Percentiles rank a stretch among this genome's conserved stretches.
These are phyloP conservation scores for Vulpes vulpes DNA, from an alignment of 2,113 vertebrate genomes.

Conservation along the genomic window DNA sequence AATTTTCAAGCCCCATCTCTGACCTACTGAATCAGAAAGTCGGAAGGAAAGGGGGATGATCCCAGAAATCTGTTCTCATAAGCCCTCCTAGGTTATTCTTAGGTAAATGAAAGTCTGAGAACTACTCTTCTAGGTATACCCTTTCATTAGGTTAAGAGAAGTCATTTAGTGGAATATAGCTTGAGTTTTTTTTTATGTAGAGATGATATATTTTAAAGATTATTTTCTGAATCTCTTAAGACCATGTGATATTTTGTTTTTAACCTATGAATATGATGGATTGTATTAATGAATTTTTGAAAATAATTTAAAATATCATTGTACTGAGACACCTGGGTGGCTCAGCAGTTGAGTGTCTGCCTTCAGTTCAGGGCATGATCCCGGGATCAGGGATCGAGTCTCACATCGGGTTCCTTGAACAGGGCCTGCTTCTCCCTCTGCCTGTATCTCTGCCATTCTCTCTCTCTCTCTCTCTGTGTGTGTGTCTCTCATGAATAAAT, in stretches of 20 bases:
- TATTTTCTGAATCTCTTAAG: neutral
- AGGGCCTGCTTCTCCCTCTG: no score
- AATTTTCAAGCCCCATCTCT: neutral
- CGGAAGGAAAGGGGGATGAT: neutral
- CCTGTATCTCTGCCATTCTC: no score
- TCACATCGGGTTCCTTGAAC: no score
- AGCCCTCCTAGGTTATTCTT: neutral
- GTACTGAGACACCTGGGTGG: neutral
- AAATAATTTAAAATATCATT: neutral
- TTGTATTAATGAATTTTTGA: neutral
- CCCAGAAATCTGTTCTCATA: neutral
- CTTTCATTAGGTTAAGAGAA: neutral
- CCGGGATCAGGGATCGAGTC: no score
- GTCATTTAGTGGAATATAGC: neutral
- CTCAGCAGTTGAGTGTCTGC: no score
- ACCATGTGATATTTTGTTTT: slow-evolving; percentile 17
- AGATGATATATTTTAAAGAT: neutral
- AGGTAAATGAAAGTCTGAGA: neutral
- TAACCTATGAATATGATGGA: neutral
- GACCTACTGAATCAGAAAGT: neutral
- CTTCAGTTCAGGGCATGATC: no score
- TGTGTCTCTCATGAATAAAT: no score
- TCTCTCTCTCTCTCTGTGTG: no score
- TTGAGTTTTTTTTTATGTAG: neutral
- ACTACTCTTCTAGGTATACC: neutral